Percentiles rank a stretch among this genome's conserved stretches.
Conservation (phyloP, 1,140 invertebrate species). For the Drosophila orena region DNA sequence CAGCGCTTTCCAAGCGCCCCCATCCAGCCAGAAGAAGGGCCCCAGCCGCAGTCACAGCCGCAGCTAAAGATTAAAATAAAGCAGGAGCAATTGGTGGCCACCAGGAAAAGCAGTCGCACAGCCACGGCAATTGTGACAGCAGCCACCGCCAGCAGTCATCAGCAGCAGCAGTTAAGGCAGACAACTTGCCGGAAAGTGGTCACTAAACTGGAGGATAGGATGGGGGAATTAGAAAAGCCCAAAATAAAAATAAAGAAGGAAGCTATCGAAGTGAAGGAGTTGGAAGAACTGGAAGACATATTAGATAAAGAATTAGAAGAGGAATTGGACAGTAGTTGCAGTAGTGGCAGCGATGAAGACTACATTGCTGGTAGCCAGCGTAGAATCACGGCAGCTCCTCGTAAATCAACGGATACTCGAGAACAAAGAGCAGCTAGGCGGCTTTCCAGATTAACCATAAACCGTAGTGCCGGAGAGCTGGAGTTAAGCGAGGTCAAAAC, state of each 20-base stretch:
- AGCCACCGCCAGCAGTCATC: conserved; percentile 76
- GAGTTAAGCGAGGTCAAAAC: conserved; percentile 19
- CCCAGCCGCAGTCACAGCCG: conserved; percentile 33
- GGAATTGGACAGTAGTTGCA: conserved; percentile 44
- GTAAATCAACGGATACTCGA: conserved; percentile 33
- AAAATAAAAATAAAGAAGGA: conserved; percentile 78
- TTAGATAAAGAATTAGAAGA: conserved; percentile 34
- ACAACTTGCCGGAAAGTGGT: conserved; percentile 31
- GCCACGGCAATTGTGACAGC: conserved; percentile 78
- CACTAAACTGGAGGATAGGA: conserved; percentile 80
- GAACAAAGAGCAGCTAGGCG: conserved; percentile 60
- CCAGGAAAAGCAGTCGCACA: conserved; percentile 76
- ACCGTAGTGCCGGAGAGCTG: conserved; percentile 34
- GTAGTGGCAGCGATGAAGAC: conserved; percentile 66
- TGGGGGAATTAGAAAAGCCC: conserved; percentile 66
- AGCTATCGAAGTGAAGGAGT: conserved; percentile 1
- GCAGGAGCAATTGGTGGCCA: conserved; percentile 51
- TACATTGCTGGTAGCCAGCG: conserved; percentile 46
- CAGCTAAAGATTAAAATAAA: conserved; percentile 31
- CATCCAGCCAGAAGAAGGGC: conserved; percentile 83
- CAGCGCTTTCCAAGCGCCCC: conserved; percentile 84
- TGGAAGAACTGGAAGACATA: conserved; percentile 17
- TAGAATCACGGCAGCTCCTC: conserved; percentile 8
- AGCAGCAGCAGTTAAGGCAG: conserved; percentile 57
- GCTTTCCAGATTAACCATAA: conserved; percentile 55